A percentile compares a stretch with the other conserved stretches of the same genome.
Conservation (phyloP, 2,113 vertebrate genomes). For the Columba janthina region DNA sequence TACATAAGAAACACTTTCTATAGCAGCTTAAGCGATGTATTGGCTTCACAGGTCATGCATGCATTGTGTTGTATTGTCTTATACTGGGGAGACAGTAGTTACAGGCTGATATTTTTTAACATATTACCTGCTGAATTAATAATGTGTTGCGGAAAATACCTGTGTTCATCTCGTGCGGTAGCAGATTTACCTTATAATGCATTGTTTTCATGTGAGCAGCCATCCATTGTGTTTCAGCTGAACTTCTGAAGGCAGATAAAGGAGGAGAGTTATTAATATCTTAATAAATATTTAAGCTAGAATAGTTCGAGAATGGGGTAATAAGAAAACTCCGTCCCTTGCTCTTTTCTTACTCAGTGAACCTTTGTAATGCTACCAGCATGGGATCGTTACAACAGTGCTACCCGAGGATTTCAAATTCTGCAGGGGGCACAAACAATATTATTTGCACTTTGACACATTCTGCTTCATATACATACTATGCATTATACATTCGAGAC, state of each 20-base stretch:
- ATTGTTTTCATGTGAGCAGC: slow-evolving; percentile 61
- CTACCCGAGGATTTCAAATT: slow-evolving; percentile 72
- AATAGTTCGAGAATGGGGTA: slow-evolving; percentile 69
- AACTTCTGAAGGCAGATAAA: slow-evolving; percentile 68
- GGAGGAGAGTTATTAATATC: slow-evolving; percentile 73
- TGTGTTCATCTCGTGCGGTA: slow-evolving; percentile 47
- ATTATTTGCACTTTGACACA: slow-evolving; percentile 75
- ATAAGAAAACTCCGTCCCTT: slow-evolving; percentile 71
- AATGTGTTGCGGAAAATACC: slow-evolving; percentile 22
- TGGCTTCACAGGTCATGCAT: not conserved
- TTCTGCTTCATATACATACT: slow-evolving; percentile 62
- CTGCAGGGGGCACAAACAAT: slow-evolving; percentile 71
- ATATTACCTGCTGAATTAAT: slow-evolving; percentile 53
- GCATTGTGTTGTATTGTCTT: not conserved
- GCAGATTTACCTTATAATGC: slow-evolving; percentile 44
- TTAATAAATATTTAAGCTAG: slow-evolving; percentile 81
- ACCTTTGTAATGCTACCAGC: slow-evolving; percentile 79
- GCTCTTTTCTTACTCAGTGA: slow-evolving; percentile 72
- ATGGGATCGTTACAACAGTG: slow-evolving; percentile 74
- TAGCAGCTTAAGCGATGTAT: not conserved
- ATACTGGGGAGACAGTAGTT: not conserved
- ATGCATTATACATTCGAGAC: slow-evolving; percentile 70
- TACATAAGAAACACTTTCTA: not conserved
- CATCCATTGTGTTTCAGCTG: slow-evolving; percentile 29
- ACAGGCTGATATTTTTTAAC: slow-evolving; percentile 6